A percentile compares a stretch with the other conserved stretches of the same genome.
Conservation (phyloP, 2,797 vertebrate species). For the Bryconaethiops microstoma region DNA sequence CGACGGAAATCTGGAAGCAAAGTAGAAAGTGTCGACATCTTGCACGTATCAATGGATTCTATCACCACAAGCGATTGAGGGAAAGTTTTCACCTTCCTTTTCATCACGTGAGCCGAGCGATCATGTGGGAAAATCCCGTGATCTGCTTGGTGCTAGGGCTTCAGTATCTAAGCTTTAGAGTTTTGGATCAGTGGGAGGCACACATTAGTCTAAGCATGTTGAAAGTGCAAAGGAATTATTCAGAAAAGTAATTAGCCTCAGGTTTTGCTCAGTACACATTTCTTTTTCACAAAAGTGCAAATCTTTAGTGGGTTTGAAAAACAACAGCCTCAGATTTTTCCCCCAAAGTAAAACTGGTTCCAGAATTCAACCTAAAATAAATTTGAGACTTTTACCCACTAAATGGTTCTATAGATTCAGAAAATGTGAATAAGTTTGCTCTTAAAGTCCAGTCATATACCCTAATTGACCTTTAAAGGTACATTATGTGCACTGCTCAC, state of each 20-base stretch:
- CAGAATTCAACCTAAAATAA: not conserved
- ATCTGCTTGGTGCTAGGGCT: not conserved
- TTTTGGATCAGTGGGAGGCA: not conserved
- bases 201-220: conserved; percentile 1
- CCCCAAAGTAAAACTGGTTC: not conserved
- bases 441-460: too few species aligned
- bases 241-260: conserved; percentile 21
- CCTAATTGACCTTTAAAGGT: too few species aligned
- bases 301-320: not conserved
- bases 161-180: not conserved
- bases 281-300: not conserved
- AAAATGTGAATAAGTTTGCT: too few species aligned
- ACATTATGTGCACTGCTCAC: too few species aligned
- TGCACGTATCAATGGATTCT: conserved; percentile 1
- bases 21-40: not conserved
- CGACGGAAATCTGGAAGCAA: conserved; percentile 33
- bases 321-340: not conserved
- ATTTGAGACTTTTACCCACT: not conserved
- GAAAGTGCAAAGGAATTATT: not conserved
- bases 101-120: not conserved
- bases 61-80: not conserved
- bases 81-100: not conserved
- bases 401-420: too few species aligned
- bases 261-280: conserved; percentile 21
- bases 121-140: not conserved